A percentile compares a stretch with the other conserved stretches of the same genome.
phyloP scores from a whole-genome alignment of 2,113 vertebrate genomes.

The Esox niger region DNA sequence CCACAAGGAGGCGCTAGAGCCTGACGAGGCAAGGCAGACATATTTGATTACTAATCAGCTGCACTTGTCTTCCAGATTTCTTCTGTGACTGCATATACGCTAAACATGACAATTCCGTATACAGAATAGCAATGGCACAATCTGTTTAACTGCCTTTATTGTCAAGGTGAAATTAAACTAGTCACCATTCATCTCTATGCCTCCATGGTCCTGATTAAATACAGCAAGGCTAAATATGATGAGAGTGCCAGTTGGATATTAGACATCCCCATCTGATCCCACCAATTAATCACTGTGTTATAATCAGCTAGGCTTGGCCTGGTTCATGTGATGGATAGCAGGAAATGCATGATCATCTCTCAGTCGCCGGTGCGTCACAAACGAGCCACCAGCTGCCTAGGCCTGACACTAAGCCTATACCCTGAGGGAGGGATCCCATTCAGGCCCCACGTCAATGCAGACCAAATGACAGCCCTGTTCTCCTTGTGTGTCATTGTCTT shows the following conservation, averaged over 20 bases:
- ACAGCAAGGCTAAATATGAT: no score
- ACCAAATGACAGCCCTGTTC: no score
- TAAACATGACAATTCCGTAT: no score
- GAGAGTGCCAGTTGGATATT: constrained; percentile 41
- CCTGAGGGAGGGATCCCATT: constrained; percentile 50
- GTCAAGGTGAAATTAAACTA: background rate
- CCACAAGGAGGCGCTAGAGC: no score
- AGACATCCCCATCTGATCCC: constrained; percentile 36
- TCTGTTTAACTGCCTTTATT: background rate
- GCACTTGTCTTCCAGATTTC: no score
- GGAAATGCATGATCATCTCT: constrained; percentile 47
- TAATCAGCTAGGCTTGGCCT: constrained; percentile 45
- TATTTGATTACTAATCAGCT: no score
- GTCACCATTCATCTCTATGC: background rate
- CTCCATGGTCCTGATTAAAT: constrained; percentile 44
- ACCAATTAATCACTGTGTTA: constrained; percentile 53
- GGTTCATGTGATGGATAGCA: constrained; percentile 43
- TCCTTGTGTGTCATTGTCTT: no score
- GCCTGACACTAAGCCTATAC: no score
- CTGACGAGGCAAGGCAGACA: no score
- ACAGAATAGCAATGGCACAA: background rate
- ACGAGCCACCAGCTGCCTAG: constrained; percentile 59
- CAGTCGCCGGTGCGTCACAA: constrained; percentile 59
- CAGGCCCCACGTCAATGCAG: constrained; percentile 27
- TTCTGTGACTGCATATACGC: no score